A percentile compares a stretch with the other conserved stretches of the same genome.
These are phyloP conservation scores for Drosophila willistoni DNA, from an alignment of 1,140 invertebrate species.

Conservation along the genomic window DNA sequence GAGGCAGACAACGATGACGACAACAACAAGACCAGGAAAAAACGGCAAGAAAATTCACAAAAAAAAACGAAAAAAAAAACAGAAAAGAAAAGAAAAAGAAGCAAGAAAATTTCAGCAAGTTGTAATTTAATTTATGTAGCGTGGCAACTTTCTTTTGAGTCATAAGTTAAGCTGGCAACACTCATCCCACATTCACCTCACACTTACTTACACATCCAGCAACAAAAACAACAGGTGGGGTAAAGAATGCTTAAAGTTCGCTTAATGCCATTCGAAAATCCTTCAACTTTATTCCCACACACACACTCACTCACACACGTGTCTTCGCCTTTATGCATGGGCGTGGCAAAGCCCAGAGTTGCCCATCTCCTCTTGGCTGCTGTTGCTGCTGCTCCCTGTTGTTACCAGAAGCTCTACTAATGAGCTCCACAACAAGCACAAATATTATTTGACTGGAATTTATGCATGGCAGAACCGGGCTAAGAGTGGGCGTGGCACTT, in stretches of 20 bases:
- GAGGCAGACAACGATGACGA: neutral
- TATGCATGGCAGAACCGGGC: constrained; percentile 46
- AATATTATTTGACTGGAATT: constrained; percentile 77
- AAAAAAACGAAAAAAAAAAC: constrained; percentile 8
- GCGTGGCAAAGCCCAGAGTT: constrained; percentile 53
- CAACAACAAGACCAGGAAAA: constrained; percentile 6
- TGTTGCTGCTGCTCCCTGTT: constrained; percentile 40
- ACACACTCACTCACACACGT: constrained; percentile 24
- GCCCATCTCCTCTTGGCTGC: constrained; percentile 35
- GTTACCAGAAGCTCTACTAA: constrained; percentile 66
- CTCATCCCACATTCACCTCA: constrained; percentile 1
- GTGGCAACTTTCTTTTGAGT: constrained; percentile 73
- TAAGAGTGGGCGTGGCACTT: constrained; percentile 20
- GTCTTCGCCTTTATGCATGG: constrained; percentile 33
- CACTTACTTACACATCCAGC: neutral
- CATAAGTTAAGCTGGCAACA: constrained; percentile 68
- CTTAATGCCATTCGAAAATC: constrained; percentile 39
- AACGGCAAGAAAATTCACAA: neutral
- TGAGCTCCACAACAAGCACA: constrained; percentile 77
- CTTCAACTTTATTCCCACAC: constrained; percentile 39
- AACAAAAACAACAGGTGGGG: constrained; percentile 56
- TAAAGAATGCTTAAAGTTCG: constrained; percentile 46
- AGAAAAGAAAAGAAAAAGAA: constrained; percentile 6
- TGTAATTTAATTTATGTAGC: constrained; percentile 78
- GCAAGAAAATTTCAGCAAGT: constrained; percentile 34